phyloP scores from a whole-genome alignment of 2,113 vertebrate genomes.

The Motacilla tschutschensis region DNA sequence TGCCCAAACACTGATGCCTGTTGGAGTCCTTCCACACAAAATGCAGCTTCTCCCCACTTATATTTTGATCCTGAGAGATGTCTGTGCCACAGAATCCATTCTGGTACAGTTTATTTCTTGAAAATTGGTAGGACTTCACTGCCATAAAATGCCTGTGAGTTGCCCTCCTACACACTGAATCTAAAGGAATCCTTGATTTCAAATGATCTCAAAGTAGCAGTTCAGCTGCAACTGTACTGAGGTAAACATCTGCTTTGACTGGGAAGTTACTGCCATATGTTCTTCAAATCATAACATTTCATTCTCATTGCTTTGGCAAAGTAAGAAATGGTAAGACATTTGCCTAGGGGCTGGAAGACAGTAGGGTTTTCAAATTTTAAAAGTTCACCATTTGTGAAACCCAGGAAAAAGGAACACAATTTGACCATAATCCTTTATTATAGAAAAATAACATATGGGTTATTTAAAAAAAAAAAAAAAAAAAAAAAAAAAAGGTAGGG shows the following conservation, averaged over 20 bases:
- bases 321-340: background rate
- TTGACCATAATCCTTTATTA: background rate
- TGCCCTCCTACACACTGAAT: background rate
- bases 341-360: background rate
- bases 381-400: background rate
- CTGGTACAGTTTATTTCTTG: background rate
- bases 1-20: background rate
- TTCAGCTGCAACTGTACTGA: background rate
- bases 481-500: background rate
- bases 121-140: background rate
- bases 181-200: background rate
- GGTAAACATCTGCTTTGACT: background rate
- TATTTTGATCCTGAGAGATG: background rate
- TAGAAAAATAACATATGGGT: fast-evolving
- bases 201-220: background rate
- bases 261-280: background rate
- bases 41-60: background rate
- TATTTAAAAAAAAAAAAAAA: background rate
- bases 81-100: background rate
- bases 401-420: background rate
- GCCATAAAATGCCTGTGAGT: background rate
- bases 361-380: background rate
- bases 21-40: background rate
- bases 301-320: background rate
- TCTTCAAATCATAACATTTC: background rate